Percentiles rank a stretch among this genome's conserved stretches.
Conservation (phyloP, 2,888 invertebrate genomes). For the Stegophylla sp. region DNA sequence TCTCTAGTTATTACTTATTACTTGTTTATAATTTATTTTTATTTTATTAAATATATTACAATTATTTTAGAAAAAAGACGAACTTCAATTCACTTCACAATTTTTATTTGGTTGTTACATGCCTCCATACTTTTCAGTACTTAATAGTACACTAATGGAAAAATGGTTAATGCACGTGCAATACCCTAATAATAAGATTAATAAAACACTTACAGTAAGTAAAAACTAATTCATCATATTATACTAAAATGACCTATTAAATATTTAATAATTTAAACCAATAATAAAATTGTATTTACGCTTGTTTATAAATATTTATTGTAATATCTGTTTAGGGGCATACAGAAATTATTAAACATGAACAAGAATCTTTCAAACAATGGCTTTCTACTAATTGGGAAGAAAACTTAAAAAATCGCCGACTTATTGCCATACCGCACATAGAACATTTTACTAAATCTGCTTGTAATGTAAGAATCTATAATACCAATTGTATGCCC, state of each 20-base stretch:
- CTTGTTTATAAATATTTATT: neutral
- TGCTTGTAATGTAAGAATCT: constrained; percentile 37
- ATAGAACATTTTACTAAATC: constrained; percentile 34
- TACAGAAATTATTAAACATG: constrained; percentile 37
- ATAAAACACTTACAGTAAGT: constrained; percentile 28
- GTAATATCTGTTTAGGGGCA: constrained; percentile 11
- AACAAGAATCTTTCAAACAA: neutral
- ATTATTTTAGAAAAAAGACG: constrained; percentile 16
- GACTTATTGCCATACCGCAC: neutral
- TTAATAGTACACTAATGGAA: constrained; percentile 18
- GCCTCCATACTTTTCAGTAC: constrained; percentile 48
- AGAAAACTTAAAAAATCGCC: constrained; percentile 43
- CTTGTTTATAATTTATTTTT: neutral
- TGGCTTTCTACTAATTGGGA: constrained; percentile 51
- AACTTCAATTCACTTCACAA: constrained; percentile 26
- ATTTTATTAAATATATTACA: neutral
- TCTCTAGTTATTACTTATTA: neutral
- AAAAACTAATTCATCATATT: neutral
- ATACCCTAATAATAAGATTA: neutral
- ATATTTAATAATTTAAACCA: too few species aligned
- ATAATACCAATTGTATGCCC: neutral
- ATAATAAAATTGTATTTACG: too few species aligned
- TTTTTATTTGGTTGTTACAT: constrained; percentile 32
- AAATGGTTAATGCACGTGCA: neutral
- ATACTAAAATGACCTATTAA: too few species aligned